Percentiles rank a stretch among this genome's conserved stretches.
Conservation (phyloP, 2,797 vertebrate species). For the Antrozous pallidus region DNA sequence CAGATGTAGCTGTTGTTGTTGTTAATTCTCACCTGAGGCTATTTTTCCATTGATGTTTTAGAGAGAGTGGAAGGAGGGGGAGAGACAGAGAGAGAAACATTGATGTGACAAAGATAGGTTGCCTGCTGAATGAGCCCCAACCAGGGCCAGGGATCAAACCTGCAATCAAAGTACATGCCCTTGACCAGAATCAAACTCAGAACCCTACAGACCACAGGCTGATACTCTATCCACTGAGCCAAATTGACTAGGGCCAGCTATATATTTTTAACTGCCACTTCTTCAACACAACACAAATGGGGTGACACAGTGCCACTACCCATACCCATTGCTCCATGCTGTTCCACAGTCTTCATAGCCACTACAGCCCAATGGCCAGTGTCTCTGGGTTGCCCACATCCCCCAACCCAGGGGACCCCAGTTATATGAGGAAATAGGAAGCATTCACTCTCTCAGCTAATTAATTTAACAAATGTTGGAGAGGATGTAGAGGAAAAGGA, state of each 20-base stretch:
- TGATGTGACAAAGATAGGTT: too few relatives aligned
- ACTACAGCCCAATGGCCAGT: fast-evolving
- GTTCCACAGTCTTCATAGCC: neutral
- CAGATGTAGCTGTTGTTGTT: neutral
- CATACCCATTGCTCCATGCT: neutral
- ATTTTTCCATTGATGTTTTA: too few relatives aligned
- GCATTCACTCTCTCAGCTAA: neutral
- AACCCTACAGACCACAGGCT: too few relatives aligned
- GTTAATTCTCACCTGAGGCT: too few relatives aligned
- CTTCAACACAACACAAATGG: neutral
- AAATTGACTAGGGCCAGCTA: neutral
- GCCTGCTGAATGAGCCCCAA: too few relatives aligned
- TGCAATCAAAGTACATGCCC: too few relatives aligned
- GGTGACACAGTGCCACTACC: neutral
- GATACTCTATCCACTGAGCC: too few relatives aligned
- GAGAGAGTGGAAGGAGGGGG: too few relatives aligned
- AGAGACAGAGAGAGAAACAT: too few relatives aligned
- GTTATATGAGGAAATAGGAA: neutral
- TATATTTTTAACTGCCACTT: neutral
- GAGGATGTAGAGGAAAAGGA: neutral
- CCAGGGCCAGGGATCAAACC: too few relatives aligned
- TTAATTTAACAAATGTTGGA: neutral
- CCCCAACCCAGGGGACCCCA: neutral
- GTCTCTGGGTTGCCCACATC: neutral
- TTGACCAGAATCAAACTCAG: too few relatives aligned